Base-by-base conservation (phyloP, 2,797 vertebrate genomes). In the Acanthopagrus latus region DNA sequence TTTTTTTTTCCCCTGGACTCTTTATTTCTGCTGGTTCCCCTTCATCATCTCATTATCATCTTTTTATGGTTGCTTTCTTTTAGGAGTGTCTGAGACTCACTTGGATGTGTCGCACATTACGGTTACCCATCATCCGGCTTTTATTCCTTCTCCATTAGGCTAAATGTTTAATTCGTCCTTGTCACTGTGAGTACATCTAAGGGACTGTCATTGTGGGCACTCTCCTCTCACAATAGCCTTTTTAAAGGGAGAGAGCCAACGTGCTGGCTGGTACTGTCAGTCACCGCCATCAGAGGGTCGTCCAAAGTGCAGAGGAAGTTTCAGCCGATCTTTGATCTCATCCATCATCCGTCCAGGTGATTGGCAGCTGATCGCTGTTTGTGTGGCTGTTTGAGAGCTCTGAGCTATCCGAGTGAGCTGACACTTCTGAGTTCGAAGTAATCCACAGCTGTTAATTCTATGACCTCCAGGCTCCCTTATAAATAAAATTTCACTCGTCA, bases 121-220 rank as follows among this genome's bases (percentile, higher is more conserved):
- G 18, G 60, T 71, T 56, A n/a, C 63, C 65, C 76, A 75, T 83
- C 72, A 68, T 71, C 71, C 51, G 44, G 56, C 64, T 85, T 86
- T 84, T 78, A 80, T 86, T 74, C 76, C 71, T 77, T 64, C 72
- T 92, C 92, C 91, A 94, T 92, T 93, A 93, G 84, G 78, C 66
- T 90, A 86, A 89, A 93, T 93, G 88, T 89, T 91, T 88, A 78
- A 93, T 93, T 89, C 20, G 72, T 86, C 88, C 86, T 89, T 89
- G 94, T 91, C 87, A 68, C 71, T 67, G 64, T 21, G 65, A 82
- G 82, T 80, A 64, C 64, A 52, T 81, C 67, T 67, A 59, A 88
- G 65, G 79, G 87, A 88, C 80, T 72, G 86, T 83, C 84, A 77
- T 44, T 52, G 64, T 17, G 76, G 60, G 58, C 23, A n/a, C 62